These are phyloP conservation scores for Amblyteles armatorius DNA, from an alignment of 2,888 invertebrate species.

Conservation along the genomic window DNA sequence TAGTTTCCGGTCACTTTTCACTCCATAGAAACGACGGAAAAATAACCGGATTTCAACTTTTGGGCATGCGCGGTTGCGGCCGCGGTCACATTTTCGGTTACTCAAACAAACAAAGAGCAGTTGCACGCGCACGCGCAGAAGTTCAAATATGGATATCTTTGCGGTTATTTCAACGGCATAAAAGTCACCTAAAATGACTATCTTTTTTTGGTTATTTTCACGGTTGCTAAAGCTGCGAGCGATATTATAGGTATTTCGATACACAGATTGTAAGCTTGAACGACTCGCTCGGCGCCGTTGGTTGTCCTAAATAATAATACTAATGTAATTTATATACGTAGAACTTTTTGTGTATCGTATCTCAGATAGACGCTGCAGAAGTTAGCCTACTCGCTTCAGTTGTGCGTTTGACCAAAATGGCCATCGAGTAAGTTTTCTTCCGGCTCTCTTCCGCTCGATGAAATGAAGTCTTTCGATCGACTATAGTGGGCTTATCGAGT, in stretches of 20 bases:
- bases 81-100: too few species aligned
- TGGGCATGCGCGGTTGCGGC: too few species aligned
- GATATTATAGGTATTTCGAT: conserved; percentile 34
- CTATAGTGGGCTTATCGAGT: not conserved
- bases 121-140: too few species aligned
- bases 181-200: too few species aligned
- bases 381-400: conserved; percentile 74
- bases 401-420: conserved; percentile 55
- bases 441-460: not conserved
- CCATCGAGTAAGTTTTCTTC: conserved; percentile 4
- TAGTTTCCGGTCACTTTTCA: too few species aligned
- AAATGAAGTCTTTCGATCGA: conserved; percentile 1
- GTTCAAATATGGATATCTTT: too few species aligned
- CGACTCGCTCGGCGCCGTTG: conserved; percentile 50
- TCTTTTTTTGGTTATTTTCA: conserved; percentile 10
- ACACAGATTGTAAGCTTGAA: conserved; percentile 43
- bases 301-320: conserved; percentile 69
- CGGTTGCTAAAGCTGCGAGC: too few species aligned
- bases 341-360: conserved; percentile 75
- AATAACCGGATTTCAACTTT: too few species aligned
- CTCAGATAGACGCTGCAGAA: conserved; percentile 79
- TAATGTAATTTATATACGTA: conserved; percentile 76
- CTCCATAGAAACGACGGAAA: too few species aligned
- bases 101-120: too few species aligned
- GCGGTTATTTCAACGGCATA: too few species aligned